Conservation (phyloP, 2,113 vertebrate species). For the Gila orcuttii region DNA sequence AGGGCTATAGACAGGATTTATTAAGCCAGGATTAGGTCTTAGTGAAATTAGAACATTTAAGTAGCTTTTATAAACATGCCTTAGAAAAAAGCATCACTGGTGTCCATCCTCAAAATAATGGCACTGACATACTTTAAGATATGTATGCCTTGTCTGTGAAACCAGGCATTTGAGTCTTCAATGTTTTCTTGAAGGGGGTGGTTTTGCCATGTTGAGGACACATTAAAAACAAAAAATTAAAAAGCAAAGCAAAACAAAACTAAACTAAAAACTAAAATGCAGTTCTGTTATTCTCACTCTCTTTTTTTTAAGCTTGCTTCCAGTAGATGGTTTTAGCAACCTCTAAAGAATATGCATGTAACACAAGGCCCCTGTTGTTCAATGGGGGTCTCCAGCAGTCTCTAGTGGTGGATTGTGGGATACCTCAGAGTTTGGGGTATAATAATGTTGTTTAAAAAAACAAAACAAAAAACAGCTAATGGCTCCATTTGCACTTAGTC, state of each 20-base stretch:
- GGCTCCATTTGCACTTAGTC: background rate
- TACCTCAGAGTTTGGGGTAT: background rate
- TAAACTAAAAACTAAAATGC: background rate
- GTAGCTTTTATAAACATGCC: too few relatives aligned
- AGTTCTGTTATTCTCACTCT: background rate
- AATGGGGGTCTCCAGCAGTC: conserved; percentile 12
- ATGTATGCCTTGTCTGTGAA: too few relatives aligned
- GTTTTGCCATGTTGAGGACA: background rate
- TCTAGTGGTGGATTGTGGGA: conserved; percentile 40
- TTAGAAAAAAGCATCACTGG: too few relatives aligned
- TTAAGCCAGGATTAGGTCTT: too few relatives aligned
- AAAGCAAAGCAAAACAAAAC: background rate
- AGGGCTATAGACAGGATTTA: too few relatives aligned
- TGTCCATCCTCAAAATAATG: too few relatives aligned
- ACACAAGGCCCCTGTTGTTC: background rate
- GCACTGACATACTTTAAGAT: too few relatives aligned
- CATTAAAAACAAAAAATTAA: background rate
- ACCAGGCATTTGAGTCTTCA: background rate
- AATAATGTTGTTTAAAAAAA: background rate
- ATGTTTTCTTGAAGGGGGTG: background rate
- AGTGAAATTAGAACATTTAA: too few relatives aligned
- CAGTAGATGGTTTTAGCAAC: background rate
- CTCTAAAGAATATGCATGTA: background rate
- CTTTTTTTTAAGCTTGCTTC: background rate
- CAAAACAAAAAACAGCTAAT: conserved; percentile 5